Conservation (phyloP, 2,113 vertebrate species). For the Psittacara wagleri region DNA sequence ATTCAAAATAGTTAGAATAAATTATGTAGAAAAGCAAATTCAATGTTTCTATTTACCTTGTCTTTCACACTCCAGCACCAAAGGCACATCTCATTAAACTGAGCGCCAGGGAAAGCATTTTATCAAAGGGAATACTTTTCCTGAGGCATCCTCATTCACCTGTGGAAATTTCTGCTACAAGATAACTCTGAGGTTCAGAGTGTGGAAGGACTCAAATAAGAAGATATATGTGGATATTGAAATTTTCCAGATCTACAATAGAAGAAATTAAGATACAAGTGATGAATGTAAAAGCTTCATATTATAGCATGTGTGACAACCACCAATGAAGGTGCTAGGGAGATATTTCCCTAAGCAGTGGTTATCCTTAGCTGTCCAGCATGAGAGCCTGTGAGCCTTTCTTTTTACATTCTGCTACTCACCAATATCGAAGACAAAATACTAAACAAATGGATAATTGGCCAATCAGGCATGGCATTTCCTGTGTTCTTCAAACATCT, state of each 20-base stretch:
- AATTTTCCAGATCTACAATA: background rate
- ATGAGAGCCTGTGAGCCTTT: background rate
- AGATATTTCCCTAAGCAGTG: background rate
- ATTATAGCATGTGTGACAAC: background rate
- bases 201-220: slow-evolving; percentile 7
- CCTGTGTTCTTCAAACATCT: background rate
- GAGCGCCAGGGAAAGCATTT: background rate
- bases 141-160: slow-evolving; percentile 22
- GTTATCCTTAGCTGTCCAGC: background rate
- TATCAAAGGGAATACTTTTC: slow-evolving; percentile 40
- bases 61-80: slow-evolving; percentile 43
- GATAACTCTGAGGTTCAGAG: slow-evolving; percentile 4
- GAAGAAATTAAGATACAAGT: background rate
- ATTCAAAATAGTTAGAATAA: slow-evolving; percentile 50
- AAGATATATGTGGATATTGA: slow-evolving; percentile 15
- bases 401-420: background rate
- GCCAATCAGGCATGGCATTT: background rate
- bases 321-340: background rate
- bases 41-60: slow-evolving; percentile 44
- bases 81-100: slow-evolving; percentile 47
- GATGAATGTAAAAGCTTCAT: background rate
- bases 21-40: slow-evolving; percentile 32
- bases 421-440: background rate
- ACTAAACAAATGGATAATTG: background rate
- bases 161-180: slow-evolving; percentile 24